A percentile compares a stretch with the other conserved stretches of the same genome.
Conservation (phyloP, 1,140 invertebrate genomes). For the Macrostomum lignano region DNA sequence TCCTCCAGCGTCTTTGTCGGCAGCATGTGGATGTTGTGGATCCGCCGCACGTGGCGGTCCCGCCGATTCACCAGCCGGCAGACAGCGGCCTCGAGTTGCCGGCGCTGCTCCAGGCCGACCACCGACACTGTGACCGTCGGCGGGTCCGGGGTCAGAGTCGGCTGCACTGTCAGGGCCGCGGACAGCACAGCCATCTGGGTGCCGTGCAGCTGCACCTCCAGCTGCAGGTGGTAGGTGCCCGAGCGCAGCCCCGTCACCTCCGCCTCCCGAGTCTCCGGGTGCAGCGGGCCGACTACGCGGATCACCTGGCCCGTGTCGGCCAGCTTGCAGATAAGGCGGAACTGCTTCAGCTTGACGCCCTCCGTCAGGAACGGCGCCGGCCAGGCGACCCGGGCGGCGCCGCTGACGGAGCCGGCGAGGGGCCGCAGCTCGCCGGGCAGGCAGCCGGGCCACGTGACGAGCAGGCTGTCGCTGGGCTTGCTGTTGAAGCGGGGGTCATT, state of each 20-base stretch:
- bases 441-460: constrained; percentile 21
- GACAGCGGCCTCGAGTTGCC: constrained; percentile 21
- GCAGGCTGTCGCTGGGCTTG: constrained; percentile 20
- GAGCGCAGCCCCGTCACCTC: constrained; percentile 21
- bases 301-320: constrained; percentile 18
- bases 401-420: constrained; percentile 15
- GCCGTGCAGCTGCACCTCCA: constrained; percentile 21
- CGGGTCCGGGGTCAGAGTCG: constrained; percentile 16
- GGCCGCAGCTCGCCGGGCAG: constrained; percentile 14
- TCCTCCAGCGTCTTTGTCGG: too few relatives aligned
- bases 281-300: constrained; percentile 17
- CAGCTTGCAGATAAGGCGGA: constrained; percentile 18
- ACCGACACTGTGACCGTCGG: constrained; percentile 20
- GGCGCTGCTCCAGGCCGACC: constrained; percentile 19
- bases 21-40: too few relatives aligned
- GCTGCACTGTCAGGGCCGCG: constrained; percentile 16
- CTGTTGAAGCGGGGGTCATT: constrained; percentile 19
- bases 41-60: constrained; percentile 15
- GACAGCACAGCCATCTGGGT: constrained; percentile 17
- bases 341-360: constrained; percentile 24
- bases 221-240: constrained; percentile 17
- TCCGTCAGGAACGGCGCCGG: constrained; percentile 19
- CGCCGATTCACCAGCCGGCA: constrained; percentile 24
- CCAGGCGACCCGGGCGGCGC: constrained; percentile 19
- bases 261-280: constrained; percentile 17